phyloP scores from a whole-genome alignment of 2,888 invertebrate species.

The Carabus problematicus region DNA sequence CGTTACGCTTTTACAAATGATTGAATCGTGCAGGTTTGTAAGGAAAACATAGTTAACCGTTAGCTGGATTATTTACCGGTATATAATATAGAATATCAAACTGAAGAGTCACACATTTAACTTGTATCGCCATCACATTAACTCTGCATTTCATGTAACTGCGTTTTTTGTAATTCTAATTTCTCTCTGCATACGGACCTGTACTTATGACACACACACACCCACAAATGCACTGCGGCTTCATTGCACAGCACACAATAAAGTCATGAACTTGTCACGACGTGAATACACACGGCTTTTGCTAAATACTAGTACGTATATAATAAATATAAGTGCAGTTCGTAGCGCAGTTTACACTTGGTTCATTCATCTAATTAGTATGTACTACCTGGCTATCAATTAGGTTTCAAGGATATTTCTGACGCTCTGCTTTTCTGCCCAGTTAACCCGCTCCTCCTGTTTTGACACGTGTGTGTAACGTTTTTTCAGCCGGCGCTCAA shows the following conservation, averaged over 20 bases:
- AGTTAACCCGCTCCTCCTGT: neutral
- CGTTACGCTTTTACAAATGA: no score
- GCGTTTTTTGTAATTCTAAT: conserved; percentile 24
- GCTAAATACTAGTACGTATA: conserved; percentile 5
- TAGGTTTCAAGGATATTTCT: conserved; percentile 1
- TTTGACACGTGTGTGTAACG: neutral
- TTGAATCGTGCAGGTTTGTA: no score
- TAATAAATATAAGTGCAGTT: conserved; percentile 15
- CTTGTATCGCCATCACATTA: conserved; percentile 14
- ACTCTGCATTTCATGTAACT: conserved; percentile 19
- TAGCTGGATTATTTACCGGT: no score
- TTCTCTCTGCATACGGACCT: conserved; percentile 40
- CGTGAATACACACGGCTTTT: conserved; percentile 8
- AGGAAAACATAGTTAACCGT: no score
- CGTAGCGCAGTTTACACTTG: conserved; percentile 7
- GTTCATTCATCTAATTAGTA: conserved; percentile 1
- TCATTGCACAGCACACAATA: conserved; percentile 14
- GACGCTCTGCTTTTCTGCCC: neutral
- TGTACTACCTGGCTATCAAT: neutral
- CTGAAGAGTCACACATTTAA: conserved; percentile 2
- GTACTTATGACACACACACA: conserved; percentile 22
- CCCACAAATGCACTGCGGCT: conserved; percentile 1
- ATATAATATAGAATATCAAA: no score
- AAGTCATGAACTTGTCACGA: neutral
- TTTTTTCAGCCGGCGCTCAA: conserved; percentile 51